Evolutionary conservation across 2,888 invertebrate genomes (phyloP).

Genomic region (Cephus runcator): DNA sequence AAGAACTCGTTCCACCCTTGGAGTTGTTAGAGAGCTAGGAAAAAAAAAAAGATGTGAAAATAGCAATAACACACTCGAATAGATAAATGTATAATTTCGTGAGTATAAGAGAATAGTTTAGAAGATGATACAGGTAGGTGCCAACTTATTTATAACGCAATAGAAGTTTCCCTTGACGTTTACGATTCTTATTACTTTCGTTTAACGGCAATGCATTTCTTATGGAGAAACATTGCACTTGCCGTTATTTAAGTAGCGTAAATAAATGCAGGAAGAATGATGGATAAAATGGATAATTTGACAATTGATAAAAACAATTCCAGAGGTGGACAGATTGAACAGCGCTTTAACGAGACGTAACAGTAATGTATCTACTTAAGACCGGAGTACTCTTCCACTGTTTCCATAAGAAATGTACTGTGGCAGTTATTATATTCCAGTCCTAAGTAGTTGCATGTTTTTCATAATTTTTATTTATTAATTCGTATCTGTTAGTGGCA

Average conservation of each 20-base stretch:
- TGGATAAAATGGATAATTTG: neutral
- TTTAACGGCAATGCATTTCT: constrained; percentile 62
- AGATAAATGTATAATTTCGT: neutral
- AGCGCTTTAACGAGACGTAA: constrained; percentile 2
- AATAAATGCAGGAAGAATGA: constrained; percentile 13
- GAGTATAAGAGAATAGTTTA: constrained; percentile 23
- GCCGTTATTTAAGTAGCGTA: constrained; percentile 35
- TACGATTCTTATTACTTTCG: constrained; percentile 27
- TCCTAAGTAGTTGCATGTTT: constrained; percentile 62
- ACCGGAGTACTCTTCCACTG: constrained; percentile 44
- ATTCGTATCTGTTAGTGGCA: constrained; percentile 3
- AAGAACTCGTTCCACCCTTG: constrained; percentile 52
- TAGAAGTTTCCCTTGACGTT: constrained; percentile 36
- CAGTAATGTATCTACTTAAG: constrained; percentile 51
- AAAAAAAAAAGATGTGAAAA: neutral
- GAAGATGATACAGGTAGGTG: constrained; percentile 56
- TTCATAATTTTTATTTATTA: constrained; percentile 23
- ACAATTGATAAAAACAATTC: constrained; percentile 45
- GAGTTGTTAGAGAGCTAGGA: constrained; percentile 44
- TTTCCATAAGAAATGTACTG: constrained; percentile 64
- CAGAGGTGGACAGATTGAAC: constrained; percentile 54
- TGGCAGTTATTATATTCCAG: constrained; percentile 49
- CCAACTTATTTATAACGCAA: constrained; percentile 49
- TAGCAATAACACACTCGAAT: neutral
- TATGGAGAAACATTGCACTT: constrained; percentile 56